These are phyloP conservation scores for Protosalanx chinensis DNA, from an alignment of 2,797 vertebrate species.

Conservation along the genomic window DNA sequence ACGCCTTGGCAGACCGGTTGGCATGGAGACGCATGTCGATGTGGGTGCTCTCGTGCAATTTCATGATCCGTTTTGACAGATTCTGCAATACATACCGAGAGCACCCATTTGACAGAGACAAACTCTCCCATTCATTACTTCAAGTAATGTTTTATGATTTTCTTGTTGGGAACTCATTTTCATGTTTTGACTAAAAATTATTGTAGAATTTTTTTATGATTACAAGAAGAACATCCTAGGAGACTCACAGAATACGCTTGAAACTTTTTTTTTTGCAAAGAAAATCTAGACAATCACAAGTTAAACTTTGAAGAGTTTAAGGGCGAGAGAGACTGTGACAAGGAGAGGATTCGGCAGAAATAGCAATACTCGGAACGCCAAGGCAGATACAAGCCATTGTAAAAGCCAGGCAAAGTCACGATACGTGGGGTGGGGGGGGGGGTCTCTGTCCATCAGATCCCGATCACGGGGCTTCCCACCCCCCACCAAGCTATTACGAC, in stretches of 20 bases:
- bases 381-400: slow-evolving; percentile 99
- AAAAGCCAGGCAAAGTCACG: slow-evolving; percentile 86
- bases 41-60: slow-evolving; percentile 30
- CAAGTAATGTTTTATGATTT: slow-evolving; percentile 15
- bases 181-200: slow-evolving; percentile 2
- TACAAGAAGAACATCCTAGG: slow-evolving; percentile 42
- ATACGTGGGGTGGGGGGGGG: slow-evolving; percentile 71
- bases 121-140: slow-evolving; percentile 15
- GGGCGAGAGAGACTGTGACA: slow-evolving; percentile 24
- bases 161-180: slow-evolving; percentile 14
- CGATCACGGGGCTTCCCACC: slow-evolving; percentile 41
- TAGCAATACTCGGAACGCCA: slow-evolving; percentile 57
- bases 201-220: not conserved
- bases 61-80: slow-evolving; percentile 14
- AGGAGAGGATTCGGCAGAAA: slow-evolving; percentile 27
- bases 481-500: too few species aligned
- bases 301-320: slow-evolving; percentile 41
- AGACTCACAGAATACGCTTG: slow-evolving; percentile 30
- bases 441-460: slow-evolving; percentile 50
- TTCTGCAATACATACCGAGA: slow-evolving; percentile 32
- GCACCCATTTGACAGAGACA: not conserved
- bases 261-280: too few species aligned
- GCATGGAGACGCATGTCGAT: slow-evolving; percentile 23
- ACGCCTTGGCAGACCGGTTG: not conserved
- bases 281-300: slow-evolving; percentile 31